Evolutionary conservation across 2,797 vertebrate species (phyloP), one percentile per base, ranked within the genome.

Genomic region (Sebastes elongatus): DNA sequence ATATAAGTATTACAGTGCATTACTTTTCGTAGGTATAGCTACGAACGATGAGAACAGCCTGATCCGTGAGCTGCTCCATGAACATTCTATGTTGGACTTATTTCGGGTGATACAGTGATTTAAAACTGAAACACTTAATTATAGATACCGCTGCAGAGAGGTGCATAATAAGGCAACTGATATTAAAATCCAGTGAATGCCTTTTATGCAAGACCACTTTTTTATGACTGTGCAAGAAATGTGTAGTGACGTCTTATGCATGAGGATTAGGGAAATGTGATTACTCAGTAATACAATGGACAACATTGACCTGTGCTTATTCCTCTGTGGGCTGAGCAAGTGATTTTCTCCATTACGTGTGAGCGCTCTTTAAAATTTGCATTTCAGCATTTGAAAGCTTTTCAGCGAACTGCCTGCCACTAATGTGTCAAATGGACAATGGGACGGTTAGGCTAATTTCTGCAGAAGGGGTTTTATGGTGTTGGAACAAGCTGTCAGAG

Each of bases 401-500:
- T 86, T 86, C 85, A 78, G 60, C 75, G 70, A 63, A 81, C 81
- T 81, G 82, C 38, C 78, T 83, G 77, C 75, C 75, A 85, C 89
- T 89, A 82, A 88, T 89, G 82, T 91, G 88, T 90, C 83, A 93
- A 90, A 85, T 60, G 74, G 86, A 90, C 85, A 91, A 87, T 82
- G 80, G 78, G 69, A 78, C 77, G 60, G 68, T 83, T 72, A 52
- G 76, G 83, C 74, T 89, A 77, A 85, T 93, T 91, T 84, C 55
- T 73, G 76, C 82, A 82, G 73, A 81, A 87, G 69, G 52, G 88
- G 55, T 87, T 86, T 83, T 80, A 75, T 82, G 63, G 76, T 76
- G 70, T 38, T 76, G 32, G 55, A 86, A 79, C 65, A 75, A 74
- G 76, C 81, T 85, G 88, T 90, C 80, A 78, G 76, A 80, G 68